These are phyloP conservation scores for Taenioides sp. DNA, from an alignment of 2,797 vertebrate species.

Conservation along the genomic window DNA sequence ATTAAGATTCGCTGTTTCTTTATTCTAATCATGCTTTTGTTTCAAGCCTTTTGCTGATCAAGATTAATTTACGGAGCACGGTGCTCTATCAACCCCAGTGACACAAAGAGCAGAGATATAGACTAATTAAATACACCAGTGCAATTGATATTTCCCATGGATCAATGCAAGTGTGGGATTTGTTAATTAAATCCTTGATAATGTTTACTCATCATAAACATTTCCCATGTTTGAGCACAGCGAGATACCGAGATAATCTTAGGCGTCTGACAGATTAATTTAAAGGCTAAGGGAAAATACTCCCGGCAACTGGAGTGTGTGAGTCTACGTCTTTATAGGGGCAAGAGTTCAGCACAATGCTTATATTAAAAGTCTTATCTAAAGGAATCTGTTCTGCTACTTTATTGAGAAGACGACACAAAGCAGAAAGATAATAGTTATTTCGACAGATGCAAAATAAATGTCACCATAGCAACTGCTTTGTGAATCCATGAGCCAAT, in stretches of 20 bases:
- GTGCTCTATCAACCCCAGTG: conserved; percentile 68
- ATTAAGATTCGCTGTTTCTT: conserved; percentile 36
- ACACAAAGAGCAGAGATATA: conserved; percentile 74
- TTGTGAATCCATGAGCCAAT: conserved; percentile 38
- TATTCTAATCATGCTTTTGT: conserved; percentile 64
- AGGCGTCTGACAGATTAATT: conserved; percentile 68
- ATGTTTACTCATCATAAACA: conserved; percentile 80
- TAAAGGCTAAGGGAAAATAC: conserved; percentile 46
- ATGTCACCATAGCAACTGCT: conserved; percentile 46
- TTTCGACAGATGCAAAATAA: conserved; percentile 29
- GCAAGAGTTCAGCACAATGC: conserved; percentile 13
- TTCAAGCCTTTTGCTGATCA: conserved; percentile 73
- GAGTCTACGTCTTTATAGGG: not conserved
- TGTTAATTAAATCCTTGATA: conserved; percentile 78
- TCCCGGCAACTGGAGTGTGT: conserved; percentile 15
- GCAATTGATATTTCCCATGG: conserved; percentile 72
- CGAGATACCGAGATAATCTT: conserved; percentile 64
- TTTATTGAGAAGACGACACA: conserved; percentile 12
- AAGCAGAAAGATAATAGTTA: conserved; percentile 23
- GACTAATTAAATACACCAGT: conserved; percentile 77
- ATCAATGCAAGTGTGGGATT: conserved; percentile 72
- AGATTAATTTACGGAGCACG: conserved; percentile 75
- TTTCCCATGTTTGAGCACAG: conserved; percentile 63
- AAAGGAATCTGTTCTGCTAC: conserved; percentile 8
- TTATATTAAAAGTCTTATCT: conserved; percentile 19